These are phyloP conservation scores for Malurus alboscapulatus DNA, from an alignment of 2,113 vertebrate species.

Conservation along the genomic window DNA sequence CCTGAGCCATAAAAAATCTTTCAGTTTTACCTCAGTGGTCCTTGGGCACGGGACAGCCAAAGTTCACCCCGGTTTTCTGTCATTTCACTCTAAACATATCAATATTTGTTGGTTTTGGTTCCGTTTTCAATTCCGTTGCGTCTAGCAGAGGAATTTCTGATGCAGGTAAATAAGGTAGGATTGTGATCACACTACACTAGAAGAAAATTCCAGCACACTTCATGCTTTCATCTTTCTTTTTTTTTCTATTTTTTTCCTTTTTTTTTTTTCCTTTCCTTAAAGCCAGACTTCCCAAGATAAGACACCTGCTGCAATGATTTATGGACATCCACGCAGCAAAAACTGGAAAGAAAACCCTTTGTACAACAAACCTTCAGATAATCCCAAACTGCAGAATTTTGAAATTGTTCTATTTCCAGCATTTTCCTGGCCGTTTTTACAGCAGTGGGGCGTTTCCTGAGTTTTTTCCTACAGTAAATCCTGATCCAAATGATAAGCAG, in stretches of 20 bases:
- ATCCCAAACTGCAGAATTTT: neutral
- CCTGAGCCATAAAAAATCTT: neutral
- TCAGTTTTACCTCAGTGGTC: neutral
- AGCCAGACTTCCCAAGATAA: neutral
- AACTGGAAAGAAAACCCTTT: neutral
- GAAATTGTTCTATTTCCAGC: neutral
- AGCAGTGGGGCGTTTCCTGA: neutral
- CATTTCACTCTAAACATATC: neutral
- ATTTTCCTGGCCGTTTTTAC: neutral
- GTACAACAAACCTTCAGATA: neutral
- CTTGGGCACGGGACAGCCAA: neutral
- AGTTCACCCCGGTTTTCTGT: neutral
- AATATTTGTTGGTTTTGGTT: neutral
- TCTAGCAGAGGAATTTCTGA: neutral
- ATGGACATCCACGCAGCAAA: neutral
- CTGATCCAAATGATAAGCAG: neutral
- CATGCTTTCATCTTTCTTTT: fast-evolving
- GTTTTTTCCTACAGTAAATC: neutral
- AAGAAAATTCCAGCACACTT: neutral
- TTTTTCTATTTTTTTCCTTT: no score
- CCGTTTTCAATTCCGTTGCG: neutral
- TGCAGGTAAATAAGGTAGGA: neutral
- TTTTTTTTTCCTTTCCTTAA: neutral
- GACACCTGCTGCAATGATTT: neutral
- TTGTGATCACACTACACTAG: neutral